Evolutionary conservation across 2,113 vertebrate species (phyloP).

Genomic region (Philantomba maxwellii): DNA sequence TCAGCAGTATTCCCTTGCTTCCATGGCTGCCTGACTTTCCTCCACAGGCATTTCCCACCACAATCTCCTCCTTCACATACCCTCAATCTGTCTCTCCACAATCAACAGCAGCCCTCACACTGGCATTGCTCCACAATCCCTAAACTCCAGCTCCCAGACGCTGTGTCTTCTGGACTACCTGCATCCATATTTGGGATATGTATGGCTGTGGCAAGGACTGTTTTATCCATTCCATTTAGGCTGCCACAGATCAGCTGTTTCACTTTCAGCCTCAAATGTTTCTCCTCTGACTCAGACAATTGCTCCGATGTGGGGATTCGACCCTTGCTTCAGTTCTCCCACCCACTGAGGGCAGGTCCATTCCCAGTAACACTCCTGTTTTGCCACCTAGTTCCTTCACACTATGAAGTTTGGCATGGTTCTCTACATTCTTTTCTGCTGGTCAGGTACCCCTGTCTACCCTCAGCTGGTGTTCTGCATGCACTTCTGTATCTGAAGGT

Average conservation of each 20-base stretch:
- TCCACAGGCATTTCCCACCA: not conserved
- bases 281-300: not conserved
- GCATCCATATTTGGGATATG: not conserved
- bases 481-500: not conserved
- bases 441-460: not conserved
- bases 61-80: not conserved
- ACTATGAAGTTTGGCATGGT: accelerated
- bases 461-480: not conserved
- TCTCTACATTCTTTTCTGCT: not conserved
- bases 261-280: not conserved
- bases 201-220: not conserved
- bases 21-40: not conserved
- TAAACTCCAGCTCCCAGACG: not conserved
- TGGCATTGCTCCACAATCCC: not conserved
- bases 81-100: not conserved
- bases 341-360: not conserved
- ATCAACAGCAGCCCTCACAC: not conserved
- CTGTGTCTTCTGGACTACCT: not conserved
- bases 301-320: not conserved
- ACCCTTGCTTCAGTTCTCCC: not conserved
- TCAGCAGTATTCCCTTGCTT: not conserved
- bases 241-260: not conserved
- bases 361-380: not conserved
- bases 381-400: not conserved
- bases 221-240: not conserved